A percentile compares a stretch with the other conserved stretches of the same genome.
Conservation (phyloP, 2,888 invertebrate genomes). For the Protodeltote pygarga region DNA sequence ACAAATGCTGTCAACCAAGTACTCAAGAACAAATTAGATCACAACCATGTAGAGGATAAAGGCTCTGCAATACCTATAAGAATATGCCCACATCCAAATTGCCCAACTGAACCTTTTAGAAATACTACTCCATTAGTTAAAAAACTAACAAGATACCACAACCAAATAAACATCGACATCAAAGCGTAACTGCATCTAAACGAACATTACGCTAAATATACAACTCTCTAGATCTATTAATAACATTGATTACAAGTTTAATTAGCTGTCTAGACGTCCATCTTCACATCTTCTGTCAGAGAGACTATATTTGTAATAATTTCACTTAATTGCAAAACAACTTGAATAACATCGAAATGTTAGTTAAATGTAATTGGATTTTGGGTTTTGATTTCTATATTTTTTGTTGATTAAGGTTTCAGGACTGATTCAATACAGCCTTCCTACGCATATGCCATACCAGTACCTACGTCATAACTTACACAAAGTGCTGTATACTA, state of each 20-base stretch:
- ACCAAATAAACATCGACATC: background rate
- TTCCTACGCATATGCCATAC: too few relatives aligned
- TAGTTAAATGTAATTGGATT: slow-evolving; percentile 2
- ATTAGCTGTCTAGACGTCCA: slow-evolving; percentile 52
- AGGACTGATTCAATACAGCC: too few relatives aligned
- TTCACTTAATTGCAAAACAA: slow-evolving; percentile 23
- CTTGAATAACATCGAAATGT: slow-evolving; percentile 1
- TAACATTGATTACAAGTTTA: slow-evolving; percentile 31
- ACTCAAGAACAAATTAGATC: too few relatives aligned
- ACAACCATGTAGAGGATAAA: too few relatives aligned
- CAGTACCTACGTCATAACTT: too few relatives aligned
- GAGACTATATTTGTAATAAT: slow-evolving; percentile 34
- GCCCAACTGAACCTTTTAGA: slow-evolving; percentile 23
- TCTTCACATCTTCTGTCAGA: slow-evolving; percentile 30
- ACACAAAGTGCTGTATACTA: too few relatives aligned
- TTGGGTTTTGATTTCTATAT: background rate
- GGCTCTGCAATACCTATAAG: too few relatives aligned
- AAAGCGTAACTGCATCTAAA: slow-evolving; percentile 6
- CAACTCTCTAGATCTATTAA: slow-evolving; percentile 29
- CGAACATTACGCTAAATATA: slow-evolving; percentile 17
- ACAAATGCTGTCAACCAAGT: too few relatives aligned
- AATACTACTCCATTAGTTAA: too few relatives aligned
- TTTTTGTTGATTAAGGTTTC: too few relatives aligned
- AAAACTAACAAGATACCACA: background rate
- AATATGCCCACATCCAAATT: too few relatives aligned